Base-by-base conservation (phyloP, 2,888 invertebrate genomes). In the Synergus gifuensis region DNA sequence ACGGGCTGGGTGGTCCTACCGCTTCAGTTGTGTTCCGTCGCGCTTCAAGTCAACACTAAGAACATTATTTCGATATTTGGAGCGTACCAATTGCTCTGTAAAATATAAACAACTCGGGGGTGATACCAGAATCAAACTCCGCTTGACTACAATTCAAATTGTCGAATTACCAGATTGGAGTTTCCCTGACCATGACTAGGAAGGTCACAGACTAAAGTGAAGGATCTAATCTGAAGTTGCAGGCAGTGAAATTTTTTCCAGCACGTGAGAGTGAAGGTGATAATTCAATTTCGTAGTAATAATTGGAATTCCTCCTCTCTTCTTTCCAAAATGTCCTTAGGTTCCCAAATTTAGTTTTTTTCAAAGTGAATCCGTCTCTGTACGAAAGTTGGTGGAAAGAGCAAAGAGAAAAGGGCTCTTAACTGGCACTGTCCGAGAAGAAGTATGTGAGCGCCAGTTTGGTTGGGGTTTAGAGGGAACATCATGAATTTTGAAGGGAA, bases 1-100 rank as follows among this genome's bases (percentile, higher is more conserved):
- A 92, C 91, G 92, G 92, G 90, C 92, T 92, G 92, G 92, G 92
- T 92, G 92, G 92, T 92, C 92, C 92, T 90, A 91, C 91, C 88
- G 91, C 91, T 90, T 92, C 91, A 92, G 92, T 92, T 92, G 91
- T 91, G 89, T 90, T 90, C 89, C 90, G 91, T 91, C 92, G 91
- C 91, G 92, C 90, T 89, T 90, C 90, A 89, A 88, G 91, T 88
- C 90, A 90, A 90, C 91, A 91, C 90, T 89, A 86, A 86, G 79
- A 87, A 89, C 86, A 88, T 86, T 85, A 85, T 86, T 88, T 87
- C 87, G 84, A 85, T 85, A 83, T 85, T 36, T 4, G 46, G 14
- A 18, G 18, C 77, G 67, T 67, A 28, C 46, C 67, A 46, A 46
- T 73, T 73, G 36, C 49, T 11, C 42, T 66, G 42, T 18, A 42